Conservation (phyloP, 1,140 invertebrate genomes). For the Lordiphosa clarofinis region DNA sequence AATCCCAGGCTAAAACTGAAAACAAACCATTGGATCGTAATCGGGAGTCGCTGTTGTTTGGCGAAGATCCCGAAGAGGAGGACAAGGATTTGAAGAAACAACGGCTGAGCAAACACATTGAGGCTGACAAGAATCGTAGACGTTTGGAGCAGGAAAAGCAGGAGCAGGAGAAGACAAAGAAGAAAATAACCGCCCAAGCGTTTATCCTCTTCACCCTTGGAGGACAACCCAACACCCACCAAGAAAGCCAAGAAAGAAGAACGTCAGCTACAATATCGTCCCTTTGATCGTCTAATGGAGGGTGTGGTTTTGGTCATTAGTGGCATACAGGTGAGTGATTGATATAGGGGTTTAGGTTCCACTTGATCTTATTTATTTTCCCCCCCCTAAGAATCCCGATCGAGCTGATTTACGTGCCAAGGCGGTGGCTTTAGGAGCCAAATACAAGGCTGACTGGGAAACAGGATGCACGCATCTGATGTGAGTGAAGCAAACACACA, state of each 20-base stretch:
- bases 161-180: slow-evolving; percentile 33
- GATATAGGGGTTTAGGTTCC: not conserved
- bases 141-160: slow-evolving; percentile 42
- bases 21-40: slow-evolving; percentile 62
- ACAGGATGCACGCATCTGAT: slow-evolving; percentile 56
- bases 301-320: slow-evolving; percentile 89
- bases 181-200: slow-evolving; percentile 42
- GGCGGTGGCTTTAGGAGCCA: slow-evolving; percentile 89
- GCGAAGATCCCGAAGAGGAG: slow-evolving; percentile 79
- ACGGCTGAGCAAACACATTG: slow-evolving; percentile 79
- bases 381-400: slow-evolving; percentile 85
- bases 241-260: slow-evolving; percentile 35
- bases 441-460: slow-evolving; percentile 82
- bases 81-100: slow-evolving; percentile 33
- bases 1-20: slow-evolving; percentile 1
- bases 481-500: slow-evolving; percentile 16
- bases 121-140: slow-evolving; percentile 79
- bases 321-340: slow-evolving; percentile 83
- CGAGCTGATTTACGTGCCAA: slow-evolving; percentile 85
- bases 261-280: slow-evolving; percentile 71
- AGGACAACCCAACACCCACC: slow-evolving; percentile 22
- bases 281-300: slow-evolving; percentile 83
- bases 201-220: slow-evolving; percentile 22
- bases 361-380: not conserved
- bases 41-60: slow-evolving; percentile 81